Evolutionary conservation across 2,797 vertebrate species (phyloP).

Genomic region (Gymnoscopelus microlampas): DNA sequence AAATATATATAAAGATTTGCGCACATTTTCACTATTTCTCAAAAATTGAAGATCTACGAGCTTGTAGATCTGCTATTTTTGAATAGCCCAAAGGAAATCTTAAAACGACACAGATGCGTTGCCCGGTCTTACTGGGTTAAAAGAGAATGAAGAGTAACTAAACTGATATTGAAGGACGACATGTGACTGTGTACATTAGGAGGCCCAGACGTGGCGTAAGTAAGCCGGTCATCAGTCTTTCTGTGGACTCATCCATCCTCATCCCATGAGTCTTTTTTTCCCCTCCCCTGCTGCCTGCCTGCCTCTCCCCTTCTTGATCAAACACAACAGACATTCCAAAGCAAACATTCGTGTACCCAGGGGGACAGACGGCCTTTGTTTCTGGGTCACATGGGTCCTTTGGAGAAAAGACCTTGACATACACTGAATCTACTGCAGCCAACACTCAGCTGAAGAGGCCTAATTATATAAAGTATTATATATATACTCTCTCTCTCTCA

Average conservation of each 20-base stretch:
- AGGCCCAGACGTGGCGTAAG: conserved; percentile 8
- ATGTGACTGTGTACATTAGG: background rate
- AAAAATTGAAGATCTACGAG: no score
- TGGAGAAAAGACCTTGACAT: conserved; percentile 68
- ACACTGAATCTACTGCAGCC: conserved; percentile 25
- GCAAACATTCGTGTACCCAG: conserved; percentile 63
- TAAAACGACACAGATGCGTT: no score
- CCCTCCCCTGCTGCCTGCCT: conserved; percentile 33
- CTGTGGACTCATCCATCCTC: conserved; percentile 25
- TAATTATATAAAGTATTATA: no score
- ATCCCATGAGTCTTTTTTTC: conserved; percentile 48
- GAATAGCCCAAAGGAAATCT: no score
- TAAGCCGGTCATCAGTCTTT: conserved; percentile 47
- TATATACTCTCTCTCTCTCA: no score
- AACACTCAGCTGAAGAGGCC: conserved; percentile 31
- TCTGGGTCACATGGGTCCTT: conserved; percentile 56
- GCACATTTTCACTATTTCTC: no score
- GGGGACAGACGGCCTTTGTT: conserved; percentile 49
- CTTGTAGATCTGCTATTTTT: no score
- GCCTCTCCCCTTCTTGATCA: conserved; percentile 46
- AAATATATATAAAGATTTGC: no score
- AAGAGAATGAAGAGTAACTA: conserved; percentile 9
- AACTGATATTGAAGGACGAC: conserved; percentile 16
- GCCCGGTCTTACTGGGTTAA: background rate
- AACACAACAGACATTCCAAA: conserved; percentile 65